Evolutionary conservation across 1,140 invertebrate species (phyloP), one percentile per base, ranked within the genome.

Genomic region (Drosophila kurseongensis): DNA sequence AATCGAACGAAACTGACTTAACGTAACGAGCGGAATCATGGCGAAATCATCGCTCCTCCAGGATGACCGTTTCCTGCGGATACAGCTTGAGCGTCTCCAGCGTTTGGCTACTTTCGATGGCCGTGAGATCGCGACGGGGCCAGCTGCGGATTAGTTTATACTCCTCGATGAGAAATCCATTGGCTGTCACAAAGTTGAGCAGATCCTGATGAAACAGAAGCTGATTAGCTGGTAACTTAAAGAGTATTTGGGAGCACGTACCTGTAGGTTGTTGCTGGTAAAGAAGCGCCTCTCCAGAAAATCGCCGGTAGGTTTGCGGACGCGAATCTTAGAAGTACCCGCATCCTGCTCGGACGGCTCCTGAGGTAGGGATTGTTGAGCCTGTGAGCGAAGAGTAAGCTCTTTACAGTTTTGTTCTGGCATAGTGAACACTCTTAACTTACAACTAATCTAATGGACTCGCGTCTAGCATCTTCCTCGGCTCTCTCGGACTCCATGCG

Each of bases 61-160:
- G 93, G 93, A 97, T 97, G 68, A 98, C 94, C 63, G 97, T 98
- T 94, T 98, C 98, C 94, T 98, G 97, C 59, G 97, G 96, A 94
- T 94, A 97, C 60, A 98, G 94, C 93, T 97, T 97, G 62, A 97
- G 93, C 81, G 96, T 95, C 92, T 95, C 94, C 62, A 98, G 93
- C 57, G 97, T 97, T 92, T 95, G 94, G 77, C 94, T 95, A 16
- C 93, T 93, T 93, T 97, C 95, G 90, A 97, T 93, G 41, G 94
- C 94, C 67, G 97, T 97, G 84, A 98, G 94, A 95, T 98, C 97
- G 94, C 96, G 95, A 92, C 97, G 95, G 91, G 98, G 98, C 96
- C 96, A 98, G 91, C 96, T 97, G 79, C 96, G 96, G 74, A 98
- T 95, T 48, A 98, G 95, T 94, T 98, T 98, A 92, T 96, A 98